A percentile compares a stretch with the other conserved stretches of the same genome.
Evolutionary conservation across 2,888 invertebrate genomes (phyloP).

Genomic region (Plusia festucae): DNA sequence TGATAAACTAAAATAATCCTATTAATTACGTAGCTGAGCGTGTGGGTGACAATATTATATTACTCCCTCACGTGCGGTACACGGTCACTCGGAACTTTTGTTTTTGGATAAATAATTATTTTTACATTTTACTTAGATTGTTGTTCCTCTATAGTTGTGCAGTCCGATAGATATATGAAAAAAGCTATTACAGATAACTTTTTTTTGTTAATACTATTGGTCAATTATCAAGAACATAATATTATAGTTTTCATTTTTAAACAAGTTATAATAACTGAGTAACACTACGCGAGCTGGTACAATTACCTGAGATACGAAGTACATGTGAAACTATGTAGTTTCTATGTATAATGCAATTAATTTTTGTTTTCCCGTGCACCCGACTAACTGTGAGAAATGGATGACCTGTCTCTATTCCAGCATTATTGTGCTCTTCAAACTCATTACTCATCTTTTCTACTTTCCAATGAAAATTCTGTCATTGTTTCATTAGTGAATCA

Average conservation of each 20-base stretch:
- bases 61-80: background rate
- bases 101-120: background rate
- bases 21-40: conserved; percentile 13
- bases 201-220: too few relatives aligned
- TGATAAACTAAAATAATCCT: too few relatives aligned
- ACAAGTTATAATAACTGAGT: background rate
- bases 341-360: background rate
- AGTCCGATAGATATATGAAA: too few relatives aligned
- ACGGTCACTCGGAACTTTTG: background rate
- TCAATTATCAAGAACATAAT: too few relatives aligned
- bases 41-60: conserved; percentile 9
- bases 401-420: conserved; percentile 5
- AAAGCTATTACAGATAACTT: background rate
- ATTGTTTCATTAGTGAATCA: background rate
- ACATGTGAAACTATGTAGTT: background rate
- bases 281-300: background rate
- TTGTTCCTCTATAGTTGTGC: background rate
- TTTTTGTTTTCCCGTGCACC: background rate
- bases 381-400: conserved; percentile 9
- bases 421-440: background rate
- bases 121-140: background rate
- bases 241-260: background rate
- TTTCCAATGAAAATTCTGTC: background rate
- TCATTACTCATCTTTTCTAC: conserved; percentile 7
- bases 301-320: background rate